phyloP scores from a whole-genome alignment of 1,140 invertebrate genomes.

The Nilaparvata lugens region DNA sequence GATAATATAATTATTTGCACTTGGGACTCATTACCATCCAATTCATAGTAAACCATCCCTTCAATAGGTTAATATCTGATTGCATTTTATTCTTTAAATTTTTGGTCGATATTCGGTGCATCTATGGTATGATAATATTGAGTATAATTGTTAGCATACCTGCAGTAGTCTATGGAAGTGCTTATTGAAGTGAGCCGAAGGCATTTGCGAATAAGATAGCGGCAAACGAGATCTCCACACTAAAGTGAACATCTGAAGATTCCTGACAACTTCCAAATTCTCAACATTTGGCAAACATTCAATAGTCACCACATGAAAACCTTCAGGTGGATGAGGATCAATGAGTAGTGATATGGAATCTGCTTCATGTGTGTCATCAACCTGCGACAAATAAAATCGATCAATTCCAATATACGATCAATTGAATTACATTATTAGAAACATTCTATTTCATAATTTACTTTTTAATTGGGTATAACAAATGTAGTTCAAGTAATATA shows the following conservation, averaged over 20 bases:
- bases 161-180: slow-evolving; percentile 57
- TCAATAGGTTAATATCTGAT: no score
- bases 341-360: slow-evolving; percentile 69
- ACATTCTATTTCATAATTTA: no score
- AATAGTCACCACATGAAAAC: slow-evolving; percentile 77
- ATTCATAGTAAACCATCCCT: no score
- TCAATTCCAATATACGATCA: no score
- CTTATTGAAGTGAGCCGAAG: slow-evolving; percentile 39
- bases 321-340: slow-evolving; percentile 65
- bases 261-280: slow-evolving; percentile 55
- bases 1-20: no score
- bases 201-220: slow-evolving; percentile 33
- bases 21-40: no score
- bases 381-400: slow-evolving; percentile 38
- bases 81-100: no score
- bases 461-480: no score
- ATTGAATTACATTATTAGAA: no score
- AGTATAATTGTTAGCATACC: slow-evolving; percentile 32
- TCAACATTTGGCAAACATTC: slow-evolving; percentile 66
- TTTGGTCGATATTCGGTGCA: no score
- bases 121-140: slow-evolving; percentile 2
- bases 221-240: slow-evolving; percentile 65
- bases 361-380: slow-evolving; percentile 80
- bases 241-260: slow-evolving; percentile 83
- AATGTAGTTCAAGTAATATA: no score